A percentile compares a stretch with the other conserved stretches of the same genome.
Evolutionary conservation across 2,888 invertebrate genomes (phyloP).

Genomic region (Drosophila niveifrons): DNA sequence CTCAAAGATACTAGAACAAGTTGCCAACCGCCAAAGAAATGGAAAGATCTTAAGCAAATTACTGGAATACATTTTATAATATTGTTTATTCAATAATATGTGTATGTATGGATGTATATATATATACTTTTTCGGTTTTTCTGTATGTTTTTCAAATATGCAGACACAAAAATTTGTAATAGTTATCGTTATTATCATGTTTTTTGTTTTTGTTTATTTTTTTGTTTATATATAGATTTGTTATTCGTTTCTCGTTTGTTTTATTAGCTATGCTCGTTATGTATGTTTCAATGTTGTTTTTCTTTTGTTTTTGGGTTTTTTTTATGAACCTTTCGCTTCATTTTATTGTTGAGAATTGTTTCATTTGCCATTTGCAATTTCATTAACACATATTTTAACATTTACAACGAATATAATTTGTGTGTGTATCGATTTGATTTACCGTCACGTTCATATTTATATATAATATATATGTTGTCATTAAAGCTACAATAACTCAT

Average conservation of each 20-base stretch:
- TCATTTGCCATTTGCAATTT: conserved; percentile 35
- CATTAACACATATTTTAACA: conserved; percentile 60
- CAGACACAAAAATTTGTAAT: conserved; percentile 58
- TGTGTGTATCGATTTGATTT: conserved; percentile 42
- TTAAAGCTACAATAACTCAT: conserved; percentile 64
- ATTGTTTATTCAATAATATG: conserved; percentile 63
- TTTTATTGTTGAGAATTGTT: conserved; percentile 49
- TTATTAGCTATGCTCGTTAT: conserved; percentile 42
- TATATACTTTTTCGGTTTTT: conserved; percentile 23
- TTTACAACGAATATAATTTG: conserved; percentile 61
- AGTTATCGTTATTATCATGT: conserved; percentile 44
- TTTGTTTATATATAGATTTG: conserved; percentile 6
- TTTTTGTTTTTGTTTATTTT: conserved; percentile 26
- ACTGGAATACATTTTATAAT: conserved; percentile 42
- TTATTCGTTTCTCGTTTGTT: conserved; percentile 11
- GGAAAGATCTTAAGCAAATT: neutral
- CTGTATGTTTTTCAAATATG: conserved; percentile 44
- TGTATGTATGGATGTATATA: conserved; percentile 25
- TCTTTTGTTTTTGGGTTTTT: conserved; percentile 8
- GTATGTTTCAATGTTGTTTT: neutral
- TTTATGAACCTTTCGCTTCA: conserved; percentile 38
- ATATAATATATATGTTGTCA: conserved; percentile 19
- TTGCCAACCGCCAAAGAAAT: no score
- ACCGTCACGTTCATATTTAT: conserved; percentile 17
- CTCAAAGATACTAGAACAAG: neutral